Conservation (phyloP, 2,888 invertebrate species). For the Trachelus tabidus region DNA sequence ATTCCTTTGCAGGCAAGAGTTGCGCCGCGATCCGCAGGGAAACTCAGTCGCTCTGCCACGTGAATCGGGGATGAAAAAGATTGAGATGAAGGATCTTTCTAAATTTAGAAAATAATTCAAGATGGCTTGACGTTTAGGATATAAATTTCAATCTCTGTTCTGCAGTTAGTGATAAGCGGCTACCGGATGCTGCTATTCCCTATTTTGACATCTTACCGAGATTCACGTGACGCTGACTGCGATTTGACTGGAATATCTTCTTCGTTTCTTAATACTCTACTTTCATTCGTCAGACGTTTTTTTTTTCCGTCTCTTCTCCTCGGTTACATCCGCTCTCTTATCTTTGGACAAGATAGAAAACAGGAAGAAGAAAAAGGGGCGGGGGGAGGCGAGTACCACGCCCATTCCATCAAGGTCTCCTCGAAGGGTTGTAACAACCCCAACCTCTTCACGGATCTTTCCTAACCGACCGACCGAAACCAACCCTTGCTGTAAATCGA, state of each 20-base stretch:
- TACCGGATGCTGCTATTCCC: background rate
- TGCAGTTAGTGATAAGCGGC: background rate
- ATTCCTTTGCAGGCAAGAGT: background rate
- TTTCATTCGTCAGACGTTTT: background rate
- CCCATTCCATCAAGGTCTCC: background rate
- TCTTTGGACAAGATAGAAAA: background rate
- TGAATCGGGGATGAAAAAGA: background rate
- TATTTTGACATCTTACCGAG: background rate
- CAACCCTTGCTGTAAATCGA: background rate
- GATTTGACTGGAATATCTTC: background rate
- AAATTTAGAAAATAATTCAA: background rate
- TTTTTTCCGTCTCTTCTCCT: background rate
- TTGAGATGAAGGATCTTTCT: background rate
- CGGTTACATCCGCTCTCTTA: background rate
- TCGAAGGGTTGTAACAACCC: background rate
- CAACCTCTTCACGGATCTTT: background rate
- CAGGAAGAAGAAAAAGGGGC: too few relatives aligned
- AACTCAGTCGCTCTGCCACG: background rate
- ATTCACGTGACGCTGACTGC: background rate
- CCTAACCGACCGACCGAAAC: background rate
- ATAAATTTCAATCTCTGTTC: background rate
- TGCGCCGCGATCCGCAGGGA: background rate
- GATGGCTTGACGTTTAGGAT: background rate
- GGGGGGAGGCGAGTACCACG: background rate
- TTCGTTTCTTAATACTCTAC: background rate